Base-by-base conservation (phyloP, 1,140 invertebrate genomes). In the Lordiphosa mommai region DNA sequence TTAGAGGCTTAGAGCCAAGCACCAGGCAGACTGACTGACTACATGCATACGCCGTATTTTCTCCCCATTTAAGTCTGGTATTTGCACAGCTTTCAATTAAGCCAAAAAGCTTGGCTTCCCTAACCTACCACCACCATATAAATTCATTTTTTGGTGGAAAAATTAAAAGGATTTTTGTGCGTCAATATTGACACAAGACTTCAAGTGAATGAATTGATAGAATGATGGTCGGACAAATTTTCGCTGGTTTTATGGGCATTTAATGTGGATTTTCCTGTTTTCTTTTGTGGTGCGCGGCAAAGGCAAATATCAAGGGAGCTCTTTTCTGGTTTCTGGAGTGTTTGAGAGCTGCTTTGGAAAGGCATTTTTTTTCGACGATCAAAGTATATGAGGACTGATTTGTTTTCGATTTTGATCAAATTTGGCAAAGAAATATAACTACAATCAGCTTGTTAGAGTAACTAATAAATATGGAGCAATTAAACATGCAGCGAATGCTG, bases 181-280 rank as follows among this genome's bases (percentile, higher is more conserved):
- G 61, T 76, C 76, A 82, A 82, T 76, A 82, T 82, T 82, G 77
- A 84, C 76, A 82, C 61, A 82, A 82, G 77, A 72, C 77, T 82
- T 43, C 61, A 80, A 29, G 32, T 50, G 29, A 16, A 41, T 57
- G 38, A 14, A 32, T 38, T 43, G 61, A 49, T 37, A 52, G 51
- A 41, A 23, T 44, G 63, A 34, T 53, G 56, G 44, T 33, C 29
- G 40, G 55, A 32, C 66, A 29, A 38, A 33, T 46, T 41, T 23
- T 27, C 47, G 49, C 40, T 14, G 36, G 10, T 61, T 40, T 36
- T 23, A 23, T 23, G 20, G 20, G 20, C 20, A 23, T 23, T 23
- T 23, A 23, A 23, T 23, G 20, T 4, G 20, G 20, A 23, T 23
- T 23, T 23, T 23, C 20, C 20, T 23, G 20, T 56, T 16, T 27